phyloP scores from a whole-genome alignment of 2,797 vertebrate species.

The Pseudopleuronectes americanus region DNA sequence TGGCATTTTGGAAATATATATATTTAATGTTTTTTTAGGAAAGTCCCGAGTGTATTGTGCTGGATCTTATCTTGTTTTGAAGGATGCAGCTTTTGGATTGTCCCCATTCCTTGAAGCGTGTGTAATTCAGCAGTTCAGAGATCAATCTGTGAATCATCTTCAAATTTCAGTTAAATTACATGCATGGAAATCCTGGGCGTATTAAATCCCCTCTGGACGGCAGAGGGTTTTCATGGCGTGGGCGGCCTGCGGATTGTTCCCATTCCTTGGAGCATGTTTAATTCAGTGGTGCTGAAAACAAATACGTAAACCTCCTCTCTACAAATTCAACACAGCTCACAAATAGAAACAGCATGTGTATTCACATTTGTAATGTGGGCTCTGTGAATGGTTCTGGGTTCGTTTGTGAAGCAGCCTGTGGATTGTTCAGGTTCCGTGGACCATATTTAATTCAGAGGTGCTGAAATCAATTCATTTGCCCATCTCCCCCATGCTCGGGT shows the following conservation, averaged over 20 bases:
- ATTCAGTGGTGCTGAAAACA: slow-evolving; percentile 61
- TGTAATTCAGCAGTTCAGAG: slow-evolving; percentile 52
- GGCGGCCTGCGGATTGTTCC: slow-evolving; percentile 34
- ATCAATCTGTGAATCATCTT: slow-evolving; percentile 41
- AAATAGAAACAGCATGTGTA: slow-evolving; percentile 11
- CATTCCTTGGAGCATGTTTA: slow-evolving; percentile 56
- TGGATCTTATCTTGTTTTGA: too few species aligned
- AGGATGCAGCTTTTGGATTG: not conserved
- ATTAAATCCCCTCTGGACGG: slow-evolving; percentile 43
- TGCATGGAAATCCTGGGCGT: slow-evolving; percentile 32
- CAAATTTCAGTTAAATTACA: slow-evolving; percentile 50
- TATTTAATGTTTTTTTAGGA: not conserved
- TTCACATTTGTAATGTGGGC: slow-evolving; percentile 7
- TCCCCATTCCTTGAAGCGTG: slow-evolving; percentile 33
- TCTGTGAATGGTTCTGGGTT: slow-evolving; percentile 24
- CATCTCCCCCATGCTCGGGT: slow-evolving; percentile 44
- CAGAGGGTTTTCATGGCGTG: slow-evolving; percentile 14
- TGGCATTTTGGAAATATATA: slow-evolving; percentile 16
- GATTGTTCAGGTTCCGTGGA: slow-evolving; percentile 54
- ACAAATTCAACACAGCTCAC: slow-evolving; percentile 50
- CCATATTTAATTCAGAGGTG: slow-evolving; percentile 72
- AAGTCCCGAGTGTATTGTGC: slow-evolving; percentile 13
- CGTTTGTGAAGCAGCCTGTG: slow-evolving; percentile 33
- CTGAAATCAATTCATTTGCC: slow-evolving; percentile 62
- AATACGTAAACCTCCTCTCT: slow-evolving; percentile 19